Base-by-base conservation (phyloP, 2,113 vertebrate genomes). In the Podarcis muralis region DNA sequence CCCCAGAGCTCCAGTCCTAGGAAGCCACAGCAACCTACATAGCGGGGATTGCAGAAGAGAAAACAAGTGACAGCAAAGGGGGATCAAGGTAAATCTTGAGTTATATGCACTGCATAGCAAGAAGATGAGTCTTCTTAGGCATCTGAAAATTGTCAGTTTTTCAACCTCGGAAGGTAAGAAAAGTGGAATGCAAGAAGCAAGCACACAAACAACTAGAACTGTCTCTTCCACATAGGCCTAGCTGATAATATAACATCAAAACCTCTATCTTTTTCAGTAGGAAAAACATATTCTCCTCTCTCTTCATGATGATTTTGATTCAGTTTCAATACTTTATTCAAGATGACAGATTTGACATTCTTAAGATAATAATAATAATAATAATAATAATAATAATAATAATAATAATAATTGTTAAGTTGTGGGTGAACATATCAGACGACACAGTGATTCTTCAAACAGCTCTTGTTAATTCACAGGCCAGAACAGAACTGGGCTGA, bases 81-180 rank as follows among this genome's bases (percentile, higher is more conserved):
- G 57, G 71, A 75, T 88, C 81, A 66, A 77, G 30, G 72, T 32
- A 88, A 66, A 83, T 76, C 59, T 83, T 32, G 72, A 65, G 40
- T 76, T 22, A 76, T 30, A 48, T 57, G 5, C 30, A 43, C 74
- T 48, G 75, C 85, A 88, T 83, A 65, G 72, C 66, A 88, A 88
- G 68, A 43, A 81, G 85, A 69, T 35, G 43, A 37, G 66, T 66
- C 25, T 57, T 27, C 30, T 57, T 48, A 12, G 65, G 53, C 37
- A 83, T 72, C 81, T 76, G 22, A 78, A 88, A 59, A 82, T 75
- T 76, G 65, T 88, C 87, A 53, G 59, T 77, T 77, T 12, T n/a
- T 68, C n/a, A 88, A 59, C 71, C 72, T 65, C 27, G 0, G 48
- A 53, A 53, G 48, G 48, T 53, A 27, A 57, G n/a, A 80, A 57